Evolutionary conservation across 2,888 invertebrate species (phyloP).

Genomic region (Limenitis camilla): DNA sequence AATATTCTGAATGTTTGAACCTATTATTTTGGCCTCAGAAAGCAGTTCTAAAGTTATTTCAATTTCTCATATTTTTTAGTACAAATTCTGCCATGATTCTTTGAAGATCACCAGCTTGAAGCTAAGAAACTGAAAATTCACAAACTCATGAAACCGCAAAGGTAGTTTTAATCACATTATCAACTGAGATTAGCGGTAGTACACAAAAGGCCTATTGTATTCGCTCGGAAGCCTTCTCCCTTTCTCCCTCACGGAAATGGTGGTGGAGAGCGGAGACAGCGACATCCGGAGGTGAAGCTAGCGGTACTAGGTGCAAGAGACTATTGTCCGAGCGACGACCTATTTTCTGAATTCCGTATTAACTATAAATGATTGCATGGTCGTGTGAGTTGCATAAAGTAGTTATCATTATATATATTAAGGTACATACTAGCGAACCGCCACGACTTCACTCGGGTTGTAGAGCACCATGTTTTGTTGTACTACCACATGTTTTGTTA

Average conservation of each 20-base stretch:
- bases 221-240: constrained; percentile 37
- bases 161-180: no score
- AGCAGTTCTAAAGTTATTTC: no score
- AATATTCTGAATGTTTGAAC: no score
- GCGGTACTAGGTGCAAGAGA: constrained; percentile 34
- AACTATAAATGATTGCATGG: constrained; percentile 1
- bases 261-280: constrained; percentile 66
- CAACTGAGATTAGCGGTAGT: no score
- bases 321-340: constrained; percentile 39
- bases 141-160: not conserved
- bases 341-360: constrained; percentile 23
- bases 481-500: no score
- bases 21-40: no score
- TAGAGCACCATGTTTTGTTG: no score
- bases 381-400: not conserved
- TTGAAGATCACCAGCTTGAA: no score
- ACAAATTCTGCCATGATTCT: no score
- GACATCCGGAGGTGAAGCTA: constrained; percentile 60
- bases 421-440: not conserved
- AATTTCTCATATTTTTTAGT: no score
- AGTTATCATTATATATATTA: not conserved
- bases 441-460: no score
- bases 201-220: constrained; percentile 58
- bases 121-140: not conserved
- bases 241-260: constrained; percentile 47